Evolutionary conservation across 2,797 vertebrate species (phyloP), one percentile per base, ranked within the genome.

Genomic region (Craterocephalus amniculus): DNA sequence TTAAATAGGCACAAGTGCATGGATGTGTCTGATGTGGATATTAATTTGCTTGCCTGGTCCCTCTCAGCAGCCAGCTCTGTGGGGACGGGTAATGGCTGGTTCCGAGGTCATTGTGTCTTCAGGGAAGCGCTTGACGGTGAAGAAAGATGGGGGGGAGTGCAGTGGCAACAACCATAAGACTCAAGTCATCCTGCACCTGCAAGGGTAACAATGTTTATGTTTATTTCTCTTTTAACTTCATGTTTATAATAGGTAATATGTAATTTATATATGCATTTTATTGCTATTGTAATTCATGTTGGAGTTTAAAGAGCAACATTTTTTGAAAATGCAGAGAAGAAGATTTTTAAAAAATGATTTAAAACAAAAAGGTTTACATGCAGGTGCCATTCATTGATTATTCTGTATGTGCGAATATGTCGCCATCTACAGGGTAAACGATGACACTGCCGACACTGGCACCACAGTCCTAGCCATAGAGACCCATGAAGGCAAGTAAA

Each of bases 151-250:
- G 85, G 95, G 91, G 51, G 95, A 93, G 70, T 94, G 92, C 85
- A 95, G 93, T 63, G 94, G 95, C 79, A 78, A 91, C 78, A 76
- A 94, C 84, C 94, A 92, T 72, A 96, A 95, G 88, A 94, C 95
- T 66, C 95, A 95, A 90, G 96, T 96, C 85, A 94, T 96, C 78
- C 79, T 97, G 83, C 96, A 96, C 88, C 93, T 96, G 49, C 95
- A 96, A 48, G 95, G 96, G 97, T 97, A 94, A 94, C 89, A 83
- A 24, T 20, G 27, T 6, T 36, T 10, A 22, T 58, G 27, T 18
- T 32, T 32, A 29, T 32, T 32, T 8, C 4, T 18, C 1, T 56
- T 51, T 24, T 26, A 16, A 24, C 14, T 16, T 13, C 6, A 14
- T 49, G n/a, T 54, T 54, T 27, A 29, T 27, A 27, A 27, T 11